Evolutionary conservation across 30 jellyfish, hydroid and myxozoan genomes (phyloP), one percentile per base, ranked within the genome.

Genomic region (Hydractinia symbiolongicarpus): DNA sequence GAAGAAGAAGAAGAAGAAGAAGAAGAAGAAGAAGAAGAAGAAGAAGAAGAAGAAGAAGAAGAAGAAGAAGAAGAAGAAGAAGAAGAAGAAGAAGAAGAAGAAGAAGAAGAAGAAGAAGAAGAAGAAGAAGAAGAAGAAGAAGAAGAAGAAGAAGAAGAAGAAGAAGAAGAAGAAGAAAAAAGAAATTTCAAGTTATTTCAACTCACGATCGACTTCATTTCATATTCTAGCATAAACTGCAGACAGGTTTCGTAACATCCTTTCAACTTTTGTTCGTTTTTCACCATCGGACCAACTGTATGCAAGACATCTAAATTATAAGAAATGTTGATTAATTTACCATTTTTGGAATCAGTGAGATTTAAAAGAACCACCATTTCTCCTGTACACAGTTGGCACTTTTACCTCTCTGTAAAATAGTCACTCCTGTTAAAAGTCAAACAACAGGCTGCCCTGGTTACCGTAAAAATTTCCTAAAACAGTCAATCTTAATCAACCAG

Each of bases 261-360:
- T 71, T 80, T 72, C 14, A 90, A 85, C 6, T 49, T 49, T 15
- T 58, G 85, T n/a, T 77, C 84, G n/a, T 86, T 86, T 62, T 78
- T 76, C 1, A 95, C 95, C 54, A 90, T 79, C 5, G 97, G 97
- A 10, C 97, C 97, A 77, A 90, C 97, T 53, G 97, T 90, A 60
- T 90, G 97, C 44, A 90, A 85, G 67, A 90, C 72, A 56, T 85
- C 97, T 90, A 86, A 7, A 84, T 40, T 49, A 51, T 52, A 56
- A 20, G 1, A 7, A 68, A 50, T 17, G 44, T 2, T 2, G 44
- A 30, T 30, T 30, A 21, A 73, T 13, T 9, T 21, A 11, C 17
- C 13, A 21, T 11, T 15, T 11, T 20, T 40, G 11, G 50, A 2
- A 30, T 30, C 44, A 30, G 44, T 30, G 44, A 30, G 1, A 69